Conservation (phyloP, 2,888 invertebrate genomes). For the Stenoptilia bipunctidactyla region DNA sequence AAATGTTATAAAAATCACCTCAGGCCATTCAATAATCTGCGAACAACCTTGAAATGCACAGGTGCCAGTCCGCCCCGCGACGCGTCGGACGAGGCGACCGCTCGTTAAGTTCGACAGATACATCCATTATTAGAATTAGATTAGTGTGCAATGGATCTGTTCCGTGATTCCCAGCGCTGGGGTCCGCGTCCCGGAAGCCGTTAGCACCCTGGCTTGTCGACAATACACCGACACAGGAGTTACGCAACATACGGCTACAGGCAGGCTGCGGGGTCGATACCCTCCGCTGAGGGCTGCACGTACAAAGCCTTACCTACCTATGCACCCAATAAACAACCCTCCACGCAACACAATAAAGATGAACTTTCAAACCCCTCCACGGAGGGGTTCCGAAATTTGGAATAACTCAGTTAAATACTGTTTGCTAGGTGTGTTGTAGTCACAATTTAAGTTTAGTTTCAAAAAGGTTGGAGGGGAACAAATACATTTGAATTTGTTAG, state of each 20-base stretch:
- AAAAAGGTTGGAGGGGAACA: slow-evolving; percentile 2
- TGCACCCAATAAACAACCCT: not conserved
- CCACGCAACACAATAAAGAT: not conserved
- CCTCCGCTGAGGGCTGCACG: slow-evolving; percentile 19
- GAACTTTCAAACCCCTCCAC: not conserved
- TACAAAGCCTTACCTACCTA: not conserved
- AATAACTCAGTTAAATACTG: slow-evolving; percentile 13
- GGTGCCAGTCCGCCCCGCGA: no score
- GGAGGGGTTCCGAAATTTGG: slow-evolving; percentile 13
- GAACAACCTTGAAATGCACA: no score
- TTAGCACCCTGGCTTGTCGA: slow-evolving; percentile 25
- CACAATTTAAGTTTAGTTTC: not conserved
- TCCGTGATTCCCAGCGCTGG: no score
- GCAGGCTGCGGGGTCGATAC: slow-evolving; percentile 37
- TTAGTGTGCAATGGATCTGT: no score
- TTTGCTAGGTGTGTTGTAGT: slow-evolving; percentile 9
- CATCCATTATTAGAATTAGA: no score
- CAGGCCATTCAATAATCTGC: no score
- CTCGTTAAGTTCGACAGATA: no score
- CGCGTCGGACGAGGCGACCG: no score
- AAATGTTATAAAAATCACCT: no score
- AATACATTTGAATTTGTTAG: slow-evolving; percentile 2
- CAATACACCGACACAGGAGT: slow-evolving; percentile 26
- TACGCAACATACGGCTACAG: slow-evolving; percentile 29
- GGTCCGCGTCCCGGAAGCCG: slow-evolving; percentile 4